phyloP scores from a whole-genome alignment of 2,797 vertebrate species.

The Pampus argenteus region DNA sequence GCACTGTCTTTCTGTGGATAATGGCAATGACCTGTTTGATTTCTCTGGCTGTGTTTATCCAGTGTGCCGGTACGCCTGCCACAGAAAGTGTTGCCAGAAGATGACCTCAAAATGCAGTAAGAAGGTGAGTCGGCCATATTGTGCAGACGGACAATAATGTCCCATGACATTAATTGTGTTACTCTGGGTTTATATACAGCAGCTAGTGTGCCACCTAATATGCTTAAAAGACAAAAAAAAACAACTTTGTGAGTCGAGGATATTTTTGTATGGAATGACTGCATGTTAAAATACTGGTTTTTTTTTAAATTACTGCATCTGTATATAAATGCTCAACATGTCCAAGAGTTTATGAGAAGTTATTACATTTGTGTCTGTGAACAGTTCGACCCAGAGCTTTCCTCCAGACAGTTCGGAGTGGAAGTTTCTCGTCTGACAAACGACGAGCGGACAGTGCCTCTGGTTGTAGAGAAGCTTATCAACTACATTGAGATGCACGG shows the following conservation, averaged over 20 bases:
- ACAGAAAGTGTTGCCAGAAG: conserved; percentile 97
- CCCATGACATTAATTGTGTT: conserved; percentile 57
- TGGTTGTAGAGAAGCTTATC: conserved; percentile 97
- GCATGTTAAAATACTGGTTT: background rate
- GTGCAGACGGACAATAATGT: conserved; percentile 26
- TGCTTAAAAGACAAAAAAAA: background rate
- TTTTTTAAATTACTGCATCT: conserved; percentile 13
- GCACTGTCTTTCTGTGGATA: conserved; percentile 75
- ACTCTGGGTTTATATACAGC: conserved; percentile 10
- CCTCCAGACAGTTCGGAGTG: conserved; percentile 94
- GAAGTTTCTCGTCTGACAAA: conserved; percentile 95
- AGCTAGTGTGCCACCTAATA: background rate
- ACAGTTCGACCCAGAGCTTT: conserved; percentile 95
- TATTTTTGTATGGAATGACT: background rate
- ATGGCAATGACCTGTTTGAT: conserved; percentile 67
- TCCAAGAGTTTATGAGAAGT: background rate
- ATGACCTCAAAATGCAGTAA: conserved; percentile 95
- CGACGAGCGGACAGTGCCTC: conserved; percentile 92
- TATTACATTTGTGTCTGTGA: conserved; percentile 40
- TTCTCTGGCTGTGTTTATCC: conserved; percentile 80
- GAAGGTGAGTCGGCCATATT: conserved; percentile 88
- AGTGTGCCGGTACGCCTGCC: conserved; percentile 98
- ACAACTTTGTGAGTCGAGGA: background rate
- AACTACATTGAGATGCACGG: conserved; percentile 99
- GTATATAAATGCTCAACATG: background rate